Evolutionary conservation across 2,797 vertebrate species (phyloP).

Genomic region (Apogon talboti): DNA sequence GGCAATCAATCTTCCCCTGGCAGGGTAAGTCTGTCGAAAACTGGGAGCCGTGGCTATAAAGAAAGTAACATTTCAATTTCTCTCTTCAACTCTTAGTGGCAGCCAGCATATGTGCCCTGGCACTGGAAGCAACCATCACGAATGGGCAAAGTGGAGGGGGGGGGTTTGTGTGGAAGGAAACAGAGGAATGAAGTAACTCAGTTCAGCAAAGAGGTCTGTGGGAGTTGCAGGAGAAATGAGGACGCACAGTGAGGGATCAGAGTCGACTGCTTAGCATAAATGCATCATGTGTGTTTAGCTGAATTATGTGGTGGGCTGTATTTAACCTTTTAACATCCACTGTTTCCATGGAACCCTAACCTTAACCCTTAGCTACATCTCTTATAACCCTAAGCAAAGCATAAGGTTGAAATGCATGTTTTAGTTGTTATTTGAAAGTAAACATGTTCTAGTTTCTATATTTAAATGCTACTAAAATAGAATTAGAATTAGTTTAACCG

Average conservation of each 20-base stretch:
- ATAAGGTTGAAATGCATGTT: no score
- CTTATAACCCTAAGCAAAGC: no score
- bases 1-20: slow-evolving; percentile 81
- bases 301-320: no score
- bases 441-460: no score
- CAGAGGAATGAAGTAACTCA: slow-evolving; percentile 48
- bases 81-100: slow-evolving; percentile 75
- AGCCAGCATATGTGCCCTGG: slow-evolving; percentile 73
- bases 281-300: slow-evolving; percentile 7
- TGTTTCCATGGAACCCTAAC: no score
- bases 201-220: slow-evolving; percentile 29
- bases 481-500: no score
- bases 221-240: slow-evolving; percentile 21
- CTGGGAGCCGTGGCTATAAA: slow-evolving; percentile 61
- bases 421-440: no score
- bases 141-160: slow-evolving; percentile 42
- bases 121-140: slow-evolving; percentile 61
- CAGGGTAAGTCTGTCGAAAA: slow-evolving; percentile 69
- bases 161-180: slow-evolving; percentile 44
- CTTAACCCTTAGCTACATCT: no score
- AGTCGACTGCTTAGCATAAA: slow-evolving; percentile 17
- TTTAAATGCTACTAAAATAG: no score
- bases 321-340: no score
- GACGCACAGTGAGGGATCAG: slow-evolving; percentile 30
- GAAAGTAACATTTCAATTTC: slow-evolving; percentile 78